A percentile compares a stretch with the other conserved stretches of the same genome.
phyloP scores from a whole-genome alignment of 2,113 vertebrate species.

The Equus quagga region DNA sequence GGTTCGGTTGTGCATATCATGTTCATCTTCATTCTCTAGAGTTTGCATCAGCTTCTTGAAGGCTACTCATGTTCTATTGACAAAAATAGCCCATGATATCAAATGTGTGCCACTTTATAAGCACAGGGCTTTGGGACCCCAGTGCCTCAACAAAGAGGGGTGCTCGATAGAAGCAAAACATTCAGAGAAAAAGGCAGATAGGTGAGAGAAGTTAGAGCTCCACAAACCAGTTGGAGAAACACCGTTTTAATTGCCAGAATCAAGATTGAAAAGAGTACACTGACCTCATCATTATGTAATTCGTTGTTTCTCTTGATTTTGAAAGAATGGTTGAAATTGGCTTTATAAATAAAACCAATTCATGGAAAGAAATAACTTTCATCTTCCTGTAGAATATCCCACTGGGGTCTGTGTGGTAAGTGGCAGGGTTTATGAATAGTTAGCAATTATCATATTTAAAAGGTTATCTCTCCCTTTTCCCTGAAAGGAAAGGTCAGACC shows the following conservation, averaged over 20 bases:
- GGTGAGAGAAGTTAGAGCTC: neutral
- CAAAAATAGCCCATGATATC: neutral
- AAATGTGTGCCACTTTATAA: neutral
- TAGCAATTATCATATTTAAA: neutral
- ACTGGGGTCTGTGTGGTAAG: neutral
- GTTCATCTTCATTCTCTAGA: neutral
- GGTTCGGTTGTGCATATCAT: neutral
- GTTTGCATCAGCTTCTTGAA: neutral
- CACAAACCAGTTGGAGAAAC: neutral
- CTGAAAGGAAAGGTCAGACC: neutral
- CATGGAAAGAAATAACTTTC: neutral
- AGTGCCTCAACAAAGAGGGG: neutral
- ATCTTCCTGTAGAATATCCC: neutral
- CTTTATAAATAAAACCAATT: neutral
- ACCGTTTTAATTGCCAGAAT: neutral
- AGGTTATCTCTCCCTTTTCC: neutral
- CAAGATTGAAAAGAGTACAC: neutral
- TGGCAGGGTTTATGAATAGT: neutral
- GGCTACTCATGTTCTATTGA: neutral
- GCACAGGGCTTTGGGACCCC: no score
- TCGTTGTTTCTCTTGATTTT: neutral
- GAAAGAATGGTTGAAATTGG: neutral
- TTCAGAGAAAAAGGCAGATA: neutral
- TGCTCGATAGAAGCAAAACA: neutral
- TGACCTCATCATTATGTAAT: neutral